Base-by-base conservation (phyloP, 2,888 invertebrate species). In the Hydroisotoma schaefferi region DNA sequence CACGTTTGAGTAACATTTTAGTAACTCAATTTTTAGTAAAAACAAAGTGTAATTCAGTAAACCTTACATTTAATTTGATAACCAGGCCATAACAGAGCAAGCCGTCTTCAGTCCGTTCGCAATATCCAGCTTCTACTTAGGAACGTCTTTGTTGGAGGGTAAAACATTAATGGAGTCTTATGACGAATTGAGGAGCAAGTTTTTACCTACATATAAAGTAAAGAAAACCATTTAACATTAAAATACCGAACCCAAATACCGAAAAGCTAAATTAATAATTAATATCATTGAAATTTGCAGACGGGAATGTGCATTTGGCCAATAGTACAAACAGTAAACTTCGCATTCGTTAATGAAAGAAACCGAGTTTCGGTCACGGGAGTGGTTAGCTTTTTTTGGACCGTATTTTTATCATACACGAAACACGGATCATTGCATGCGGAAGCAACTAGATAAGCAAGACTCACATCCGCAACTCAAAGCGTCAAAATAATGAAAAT, bases 401-500 rank as follows among this genome's bases (percentile, higher is more conserved):
- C 87, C 0, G 83, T 85, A 18, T 88, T 85, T 74, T 79, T 89
- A 64, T 87, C 88, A 0, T 88, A 88, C 69, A 85, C 88, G 84
- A 88, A 88, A 76, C 84, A 87, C 67, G n/a, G n/a, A n/a, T n/a
- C n/a, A n/a, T n/a, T n/a, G n/a, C n/a, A n/a, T n/a, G n/a, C n/a
- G n/a, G n/a, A n/a, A n/a, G n/a, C n/a, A n/a, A n/a, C n/a, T n/a
- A n/a, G n/a, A n/a, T n/a, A n/a, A n/a, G n/a, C n/a, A n/a, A n/a
- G n/a, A n/a, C n/a, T n/a, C n/a, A n/a, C n/a, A n/a, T n/a, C n/a
- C n/a, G n/a, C n/a, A n/a, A n/a, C n/a, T n/a, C n/a, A n/a, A n/a
- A n/a, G n/a, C n/a, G n/a, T n/a, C n/a, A n/a, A n/a, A n/a, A n/a
- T n/a, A n/a, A n/a, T n/a, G n/a, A n/a, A n/a, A n/a, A n/a, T n/a